Base-by-base conservation (phyloP, 2,888 invertebrate species). In the Vandiemenella viatica region DNA sequence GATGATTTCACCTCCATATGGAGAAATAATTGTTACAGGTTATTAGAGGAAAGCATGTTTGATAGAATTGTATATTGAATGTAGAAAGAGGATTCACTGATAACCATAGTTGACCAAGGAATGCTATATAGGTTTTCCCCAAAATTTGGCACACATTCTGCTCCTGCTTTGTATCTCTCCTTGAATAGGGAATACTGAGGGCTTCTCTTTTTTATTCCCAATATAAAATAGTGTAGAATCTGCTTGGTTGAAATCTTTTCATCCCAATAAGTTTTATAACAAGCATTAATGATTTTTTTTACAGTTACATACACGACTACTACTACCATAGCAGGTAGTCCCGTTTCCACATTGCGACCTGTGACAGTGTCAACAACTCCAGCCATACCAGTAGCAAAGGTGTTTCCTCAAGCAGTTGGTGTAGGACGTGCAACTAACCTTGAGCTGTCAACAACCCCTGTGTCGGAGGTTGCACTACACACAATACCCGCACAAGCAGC, bases 311-410 rank as follows among this genome's bases (percentile, higher is more conserved):
- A 49, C 23, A 49, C 53, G 32, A 43, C 51, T 1, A 46, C 46
- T 1, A 48, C 49, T 5, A 49, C 53, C 5, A 21, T 48, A 37
- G 45, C 48, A 5, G 22, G 48, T 15, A 47, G 45, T 26, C 47
- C n/a, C 13, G 43, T 50, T 22, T 23, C 50, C 1, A 41, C 38
- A 13, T 40, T 49, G 10, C 50, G 51, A 6, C 47, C 55, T 17
- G 38, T 55, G 7, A 46, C 56, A 5, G 49, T 55, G 6, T 43
- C 53, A 10, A 40, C 55, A 7, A 41, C 55, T n/a, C 51, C 55
- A 21, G 43, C 55, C 37, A 45, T 53, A 16, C 52, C 54, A 19
- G 56, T 55, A 49, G 56, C 53, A 4, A 57, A 54, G 51, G 56
- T 56, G 15, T 51, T 45, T 21, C 49, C 53, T 10, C 51, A 49